These are phyloP conservation scores for Montipora sp. DNA, from an alignment of 64 coral and sea anemone species.

Conservation along the genomic window DNA sequence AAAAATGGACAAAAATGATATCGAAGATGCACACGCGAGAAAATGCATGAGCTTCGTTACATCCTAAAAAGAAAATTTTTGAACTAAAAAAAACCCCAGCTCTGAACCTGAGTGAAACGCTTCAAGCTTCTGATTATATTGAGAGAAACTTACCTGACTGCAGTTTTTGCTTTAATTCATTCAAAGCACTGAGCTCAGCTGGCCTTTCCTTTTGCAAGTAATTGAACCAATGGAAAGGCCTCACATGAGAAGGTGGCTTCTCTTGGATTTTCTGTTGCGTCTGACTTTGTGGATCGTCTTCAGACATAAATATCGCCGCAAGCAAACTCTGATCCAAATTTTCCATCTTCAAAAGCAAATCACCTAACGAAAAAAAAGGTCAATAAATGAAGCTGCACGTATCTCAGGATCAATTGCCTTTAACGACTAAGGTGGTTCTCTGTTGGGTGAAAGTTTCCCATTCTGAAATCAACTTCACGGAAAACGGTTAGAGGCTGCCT, in stretches of 20 bases:
- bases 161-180: conserved; percentile 85
- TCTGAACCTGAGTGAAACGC: too few relatives aligned
- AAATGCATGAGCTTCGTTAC: too few relatives aligned
- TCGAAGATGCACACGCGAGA: too few relatives aligned
- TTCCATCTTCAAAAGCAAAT: conserved; percentile 39
- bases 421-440: too few relatives aligned
- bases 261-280: not conserved
- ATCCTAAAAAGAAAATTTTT: too few relatives aligned
- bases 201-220: conserved; percentile 92
- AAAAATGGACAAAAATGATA: too few relatives aligned
- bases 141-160: conserved; percentile 65
- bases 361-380: not conserved
- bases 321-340: conserved; percentile 12
- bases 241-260: not conserved
- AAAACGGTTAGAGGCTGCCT: too few relatives aligned
- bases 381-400: not conserved
- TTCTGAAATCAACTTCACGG: too few relatives aligned
- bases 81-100: too few relatives aligned
- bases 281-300: not conserved
- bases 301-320: conserved; percentile 44
- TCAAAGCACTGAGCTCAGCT: conserved; percentile 66
- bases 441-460: too few relatives aligned
- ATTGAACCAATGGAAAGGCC: conserved; percentile 90
- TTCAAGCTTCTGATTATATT: not conserved
- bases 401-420: not conserved